phyloP scores from a whole-genome alignment of 1,140 invertebrate genomes.

The Drosophila mayri region DNA sequence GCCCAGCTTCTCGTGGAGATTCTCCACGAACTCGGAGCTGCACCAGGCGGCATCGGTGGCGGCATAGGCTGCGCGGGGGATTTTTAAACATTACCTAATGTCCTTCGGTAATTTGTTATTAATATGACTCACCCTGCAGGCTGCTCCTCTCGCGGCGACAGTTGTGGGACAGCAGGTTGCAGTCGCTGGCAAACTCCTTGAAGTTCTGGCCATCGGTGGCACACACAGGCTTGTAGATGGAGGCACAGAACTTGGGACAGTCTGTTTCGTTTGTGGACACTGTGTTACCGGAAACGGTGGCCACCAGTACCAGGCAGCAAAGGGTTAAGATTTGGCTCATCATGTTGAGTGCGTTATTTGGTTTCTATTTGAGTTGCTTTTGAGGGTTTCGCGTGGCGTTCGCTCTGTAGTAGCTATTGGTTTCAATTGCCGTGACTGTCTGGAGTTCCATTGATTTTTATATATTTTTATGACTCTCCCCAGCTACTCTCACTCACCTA shows the following conservation, averaged over 20 bases:
- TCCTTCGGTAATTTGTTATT: background rate
- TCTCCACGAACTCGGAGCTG: constrained; percentile 64
- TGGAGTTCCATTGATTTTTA: constrained; percentile 68
- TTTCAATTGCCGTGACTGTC: constrained; percentile 73
- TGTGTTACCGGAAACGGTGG: constrained; percentile 55
- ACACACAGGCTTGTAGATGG: constrained; percentile 69
- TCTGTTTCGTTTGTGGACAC: constrained; percentile 64
- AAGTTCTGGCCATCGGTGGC: constrained; percentile 68
- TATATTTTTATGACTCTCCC: constrained; percentile 57
- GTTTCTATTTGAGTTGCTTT: constrained; percentile 2
- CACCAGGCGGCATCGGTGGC: constrained; percentile 74
- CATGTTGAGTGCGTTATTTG: constrained; percentile 33
- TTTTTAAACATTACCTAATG: background rate
- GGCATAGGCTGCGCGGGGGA: constrained; percentile 43
- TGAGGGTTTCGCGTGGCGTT: constrained; percentile 42
- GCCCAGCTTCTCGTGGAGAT: constrained; percentile 59
- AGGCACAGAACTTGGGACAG: constrained; percentile 66
- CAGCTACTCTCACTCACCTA: constrained; percentile 32
- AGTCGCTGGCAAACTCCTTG: constrained; percentile 70
- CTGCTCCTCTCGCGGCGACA: constrained; percentile 64
- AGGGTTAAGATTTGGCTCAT: constrained; percentile 44
- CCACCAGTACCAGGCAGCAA: constrained; percentile 50
- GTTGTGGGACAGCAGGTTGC: constrained; percentile 66
- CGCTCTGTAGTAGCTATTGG: constrained; percentile 55
- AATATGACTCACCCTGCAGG: constrained; percentile 39